phyloP scores from a whole-genome alignment of 35 echinoderm and acorn worm genomes.

The Antedon bifida region DNA sequence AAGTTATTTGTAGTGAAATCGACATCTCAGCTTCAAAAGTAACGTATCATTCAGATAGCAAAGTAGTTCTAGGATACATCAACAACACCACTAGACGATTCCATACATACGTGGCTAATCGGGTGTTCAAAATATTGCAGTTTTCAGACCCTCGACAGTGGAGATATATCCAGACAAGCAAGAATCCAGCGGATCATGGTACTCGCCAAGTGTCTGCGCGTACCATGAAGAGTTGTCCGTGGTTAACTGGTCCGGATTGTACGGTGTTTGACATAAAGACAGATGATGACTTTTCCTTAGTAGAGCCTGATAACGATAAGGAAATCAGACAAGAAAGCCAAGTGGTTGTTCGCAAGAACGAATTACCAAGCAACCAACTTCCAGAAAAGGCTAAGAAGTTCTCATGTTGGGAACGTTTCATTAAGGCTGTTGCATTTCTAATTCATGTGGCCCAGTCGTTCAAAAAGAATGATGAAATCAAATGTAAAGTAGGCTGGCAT shows the following conservation, averaged over 20 bases:
- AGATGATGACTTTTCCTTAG: conserved; percentile 3
- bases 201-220: neutral
- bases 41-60: too few species aligned
- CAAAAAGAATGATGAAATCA: neutral
- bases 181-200: neutral
- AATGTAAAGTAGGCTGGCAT: neutral
- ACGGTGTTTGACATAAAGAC: neutral
- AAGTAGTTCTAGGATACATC: too few species aligned
- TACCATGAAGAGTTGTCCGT: neutral
- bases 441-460: neutral
- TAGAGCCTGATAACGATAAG: neutral
- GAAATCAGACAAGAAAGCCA: conserved; percentile 10
- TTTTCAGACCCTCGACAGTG: neutral
- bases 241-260: neutral
- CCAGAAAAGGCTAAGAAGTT: too few species aligned
- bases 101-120: too few species aligned
- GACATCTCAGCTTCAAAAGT: too few species aligned
- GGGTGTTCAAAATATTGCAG: too few species aligned
- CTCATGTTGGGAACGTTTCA: neutral
- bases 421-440: neutral
- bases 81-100: too few species aligned
- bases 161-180: conserved; percentile 3
- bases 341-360: neutral
- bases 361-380: neutral
- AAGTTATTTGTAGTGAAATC: too few species aligned